phyloP scores from a whole-genome alignment of 2,888 invertebrate species.

The Ctenicera cuprea region DNA sequence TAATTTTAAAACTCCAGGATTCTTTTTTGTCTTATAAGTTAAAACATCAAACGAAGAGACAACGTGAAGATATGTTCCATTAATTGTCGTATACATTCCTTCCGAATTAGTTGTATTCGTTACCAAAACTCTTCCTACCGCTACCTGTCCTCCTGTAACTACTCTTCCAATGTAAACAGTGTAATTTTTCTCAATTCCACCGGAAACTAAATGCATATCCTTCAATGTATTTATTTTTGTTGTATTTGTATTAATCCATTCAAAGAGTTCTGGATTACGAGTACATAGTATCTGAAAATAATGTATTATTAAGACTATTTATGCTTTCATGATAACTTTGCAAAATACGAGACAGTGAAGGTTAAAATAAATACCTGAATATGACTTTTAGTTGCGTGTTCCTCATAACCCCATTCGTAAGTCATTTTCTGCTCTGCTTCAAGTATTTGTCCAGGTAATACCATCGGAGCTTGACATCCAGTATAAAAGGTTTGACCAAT shows the following conservation, averaged over 20 bases:
- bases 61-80: neutral
- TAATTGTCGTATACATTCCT: neutral
- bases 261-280: constrained; percentile 32
- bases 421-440: constrained; percentile 17
- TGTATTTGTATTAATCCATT: constrained; percentile 35
- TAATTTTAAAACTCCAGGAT: neutral
- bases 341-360: neutral
- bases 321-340: neutral
- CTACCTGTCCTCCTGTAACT: constrained; percentile 2
- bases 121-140: constrained; percentile 32
- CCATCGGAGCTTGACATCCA: neutral
- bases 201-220: constrained; percentile 15
- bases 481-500: constrained; percentile 25
- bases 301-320: neutral
- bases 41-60: no score
- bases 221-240: constrained; percentile 10
- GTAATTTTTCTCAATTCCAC: constrained; percentile 31
- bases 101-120: neutral
- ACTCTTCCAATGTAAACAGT: constrained; percentile 37
- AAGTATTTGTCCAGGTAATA: constrained; percentile 35
- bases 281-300: constrained; percentile 29
- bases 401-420: constrained; percentile 36
- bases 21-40: no score
- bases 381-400: neutral
- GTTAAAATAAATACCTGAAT: neutral